Evolutionary conservation across 1,140 invertebrate species (phyloP).

Genomic region (Aradophagus sp.): DNA sequence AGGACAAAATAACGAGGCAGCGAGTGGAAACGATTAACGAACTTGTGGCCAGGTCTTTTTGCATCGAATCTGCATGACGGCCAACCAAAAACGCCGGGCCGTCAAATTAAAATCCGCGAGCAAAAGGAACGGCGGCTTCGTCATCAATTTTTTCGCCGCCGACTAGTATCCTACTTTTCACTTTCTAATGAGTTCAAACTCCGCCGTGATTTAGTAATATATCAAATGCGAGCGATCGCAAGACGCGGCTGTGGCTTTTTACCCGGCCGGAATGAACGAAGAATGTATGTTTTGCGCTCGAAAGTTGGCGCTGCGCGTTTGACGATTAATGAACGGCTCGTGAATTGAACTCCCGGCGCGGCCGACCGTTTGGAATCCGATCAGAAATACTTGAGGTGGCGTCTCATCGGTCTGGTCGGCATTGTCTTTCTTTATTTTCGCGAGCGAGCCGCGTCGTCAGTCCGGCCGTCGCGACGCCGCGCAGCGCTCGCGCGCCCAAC

Average conservation of each 20-base stretch:
- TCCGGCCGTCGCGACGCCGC: constrained; percentile 46
- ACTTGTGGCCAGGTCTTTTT: constrained; percentile 22
- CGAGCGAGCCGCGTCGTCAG: constrained; percentile 33
- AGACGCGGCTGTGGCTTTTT: constrained; percentile 24
- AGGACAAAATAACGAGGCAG: constrained; percentile 55
- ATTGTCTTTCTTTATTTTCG: constrained; percentile 48
- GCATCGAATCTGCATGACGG: constrained; percentile 15
- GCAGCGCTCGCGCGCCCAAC: constrained; percentile 12
- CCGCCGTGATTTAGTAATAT: constrained; percentile 46
- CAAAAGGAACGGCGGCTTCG: constrained; percentile 8
- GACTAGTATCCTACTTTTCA: constrained; percentile 44
- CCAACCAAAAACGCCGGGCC: constrained; percentile 4
- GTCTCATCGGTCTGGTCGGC: constrained; percentile 56
- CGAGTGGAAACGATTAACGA: constrained; percentile 49
- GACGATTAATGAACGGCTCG: constrained; percentile 57
- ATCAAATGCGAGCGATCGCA: constrained; percentile 36
- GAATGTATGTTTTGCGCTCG: constrained; percentile 50
- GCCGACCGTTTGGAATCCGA: constrained; percentile 70
- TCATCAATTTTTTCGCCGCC: constrained; percentile 31
- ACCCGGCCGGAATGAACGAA: constrained; percentile 29
- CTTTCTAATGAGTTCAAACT: constrained; percentile 46
- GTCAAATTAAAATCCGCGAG: constrained; percentile 25
- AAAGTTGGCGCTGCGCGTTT: constrained; percentile 42
- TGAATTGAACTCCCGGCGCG: constrained; percentile 65
- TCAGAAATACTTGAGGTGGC: constrained; percentile 73